Base-by-base conservation (phyloP, 2,113 vertebrate genomes). In the Silurus asotus region DNA sequence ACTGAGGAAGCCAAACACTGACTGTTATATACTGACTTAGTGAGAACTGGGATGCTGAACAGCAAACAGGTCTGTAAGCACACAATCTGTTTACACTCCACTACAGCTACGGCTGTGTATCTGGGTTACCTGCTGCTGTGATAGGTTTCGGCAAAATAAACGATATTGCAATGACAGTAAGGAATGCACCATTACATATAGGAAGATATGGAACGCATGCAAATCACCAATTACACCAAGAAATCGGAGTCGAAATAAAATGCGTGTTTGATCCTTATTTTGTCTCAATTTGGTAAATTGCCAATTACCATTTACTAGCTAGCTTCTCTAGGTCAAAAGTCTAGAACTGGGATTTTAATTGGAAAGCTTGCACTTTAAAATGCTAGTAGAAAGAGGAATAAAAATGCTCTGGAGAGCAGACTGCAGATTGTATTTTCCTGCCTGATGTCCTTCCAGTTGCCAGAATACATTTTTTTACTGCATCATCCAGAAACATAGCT, bases 11-110 rank as follows among this genome's bases (percentile, higher is more conserved):
- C 25, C 77, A 79, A 53, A 53, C 49, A 82, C 14, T 20, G 51
- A 49, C 28, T 53, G 17, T 69, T 79, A 37, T 45, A 79, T 59
- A 17, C 55, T 19, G 77, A 58, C 25, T 79, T 79, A 59, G 56
- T 59, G 77, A 59, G 56, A 59, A 79, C 77, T 79, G 77, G 56
- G 25, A 59, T 17, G 3, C 25, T n/a, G 25, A 77, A 58, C 15
- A 59, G 77, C 77, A 79, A 79, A 79, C 56, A 45, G 56, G 15
- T 79, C 56, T 20, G 77, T 45, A 20, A 79, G 53, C 53, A 79
- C 25, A 79, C 76, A 79, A 9, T 37, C 53, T 79, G 77, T 59
- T 79, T 25, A 59, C 77, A 59, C 55, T 45, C 8, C 17, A 2
- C 55, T 79, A 19, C 15, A 20, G 55, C 53, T 56, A 28, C n/a